Conservation (phyloP, 2,797 vertebrate genomes). For the Myotis findleyi region DNA sequence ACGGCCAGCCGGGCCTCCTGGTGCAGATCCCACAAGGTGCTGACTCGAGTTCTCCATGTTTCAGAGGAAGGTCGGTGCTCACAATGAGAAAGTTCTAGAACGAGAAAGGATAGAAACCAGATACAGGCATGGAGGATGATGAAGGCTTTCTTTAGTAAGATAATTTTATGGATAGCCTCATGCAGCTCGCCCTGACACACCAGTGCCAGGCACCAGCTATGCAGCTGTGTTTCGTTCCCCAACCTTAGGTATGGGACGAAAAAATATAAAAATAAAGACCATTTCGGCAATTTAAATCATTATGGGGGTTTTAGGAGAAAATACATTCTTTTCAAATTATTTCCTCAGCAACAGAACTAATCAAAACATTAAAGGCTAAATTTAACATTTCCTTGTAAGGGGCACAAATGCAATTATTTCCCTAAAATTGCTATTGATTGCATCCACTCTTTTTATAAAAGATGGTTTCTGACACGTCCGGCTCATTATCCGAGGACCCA, state of each 20-base stretch:
- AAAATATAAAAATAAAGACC: constrained; percentile 45
- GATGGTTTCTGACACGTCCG: constrained; percentile 68
- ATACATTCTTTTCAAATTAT: constrained; percentile 53
- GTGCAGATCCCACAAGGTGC: background rate
- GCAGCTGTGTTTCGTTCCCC: background rate
- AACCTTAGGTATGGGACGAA: background rate
- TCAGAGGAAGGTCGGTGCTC: background rate
- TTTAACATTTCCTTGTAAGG: constrained; percentile 68
- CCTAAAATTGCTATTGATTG: constrained; percentile 75
- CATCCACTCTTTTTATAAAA: constrained; percentile 72
- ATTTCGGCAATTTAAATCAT: constrained; percentile 52
- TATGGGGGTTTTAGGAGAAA: constrained; percentile 44
- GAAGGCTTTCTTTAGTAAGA: constrained; percentile 4
- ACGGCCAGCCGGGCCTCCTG: accelerated
- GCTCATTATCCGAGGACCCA: constrained; percentile 61
- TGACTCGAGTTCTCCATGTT: background rate
- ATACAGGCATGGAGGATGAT: background rate
- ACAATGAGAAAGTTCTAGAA: background rate
- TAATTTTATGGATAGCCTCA: background rate
- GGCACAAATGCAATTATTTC: constrained; percentile 67
- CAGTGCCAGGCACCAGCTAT: background rate
- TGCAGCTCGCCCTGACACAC: background rate
- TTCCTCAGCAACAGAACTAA: constrained; percentile 65
- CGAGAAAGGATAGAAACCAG: background rate
- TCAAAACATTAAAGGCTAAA: constrained; percentile 60